Evolutionary conservation across 1,140 invertebrate species (phyloP), one percentile per base, ranked within the genome.

Genomic region (Ericerus pela): DNA sequence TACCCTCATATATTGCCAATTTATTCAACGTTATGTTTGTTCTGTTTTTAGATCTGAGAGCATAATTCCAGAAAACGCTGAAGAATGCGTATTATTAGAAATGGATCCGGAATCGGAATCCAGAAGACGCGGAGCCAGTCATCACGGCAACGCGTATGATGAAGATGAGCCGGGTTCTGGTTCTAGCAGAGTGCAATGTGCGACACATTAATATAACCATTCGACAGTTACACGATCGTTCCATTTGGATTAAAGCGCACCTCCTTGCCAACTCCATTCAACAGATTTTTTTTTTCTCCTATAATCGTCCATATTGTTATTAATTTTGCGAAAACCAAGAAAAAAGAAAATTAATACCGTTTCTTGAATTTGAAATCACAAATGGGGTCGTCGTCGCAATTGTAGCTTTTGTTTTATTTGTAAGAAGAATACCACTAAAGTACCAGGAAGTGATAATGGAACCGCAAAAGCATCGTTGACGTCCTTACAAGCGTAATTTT

Each of bases 41-140:
- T 58, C 36, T 27, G 43, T 54, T 57, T 64, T 2, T 62, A 74
- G 73, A 64, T 77, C 81, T 16, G 77, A 86, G 69, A 71, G 81
- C 10, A 83, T 87, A 37, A 80, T 94, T 64, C 87, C 90, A 1
- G 87, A 90, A 61, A 75, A 79, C 59, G 84, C 85, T 0, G 88
- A 94, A 68, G 87, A 92, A 67, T 80, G 79, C 54, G 69, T 77
- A 18, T 66, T 87, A n/a, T 70, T 77, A 18, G 79, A 83, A n/a
- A 74, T 87, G 61, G 83, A 87, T 65, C 78, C 81, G 0, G 79
- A 83, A 53, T 73, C 80, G 57, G 79, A 85, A 63, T 67, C 73
- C 14, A 73, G 78, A 51, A 73, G 79, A 51, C 75, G 77, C 47
- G 73, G 76, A 26, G 75, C 76, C 33, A 62, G 75, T 65, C 62